Base-by-base conservation (phyloP, 35 echinoderm and acorn worm genomes). In the Ophiothrix spiculata region DNA sequence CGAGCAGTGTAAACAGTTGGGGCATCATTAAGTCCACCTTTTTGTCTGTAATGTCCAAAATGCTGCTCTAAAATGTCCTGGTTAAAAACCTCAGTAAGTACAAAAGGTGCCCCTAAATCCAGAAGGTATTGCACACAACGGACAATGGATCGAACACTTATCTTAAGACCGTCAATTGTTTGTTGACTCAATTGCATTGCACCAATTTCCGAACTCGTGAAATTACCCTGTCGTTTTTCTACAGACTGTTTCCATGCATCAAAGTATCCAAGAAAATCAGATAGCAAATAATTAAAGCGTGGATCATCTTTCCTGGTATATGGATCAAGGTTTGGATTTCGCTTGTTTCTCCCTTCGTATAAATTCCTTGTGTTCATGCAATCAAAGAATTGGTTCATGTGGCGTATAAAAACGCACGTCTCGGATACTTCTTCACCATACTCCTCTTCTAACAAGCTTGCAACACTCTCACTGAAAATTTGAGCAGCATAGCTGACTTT, bases 361-460 rank as follows among this genome's bases (percentile, higher is more conserved):
- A 37, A 32, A 2, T 80, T 74, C n/a, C 36, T 32, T 8, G 82
- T 85, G 63, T 92, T 92, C 25, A 92, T 19, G 45, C 84, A 92
- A 37, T 92, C 90, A 63, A 92, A 92, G 35, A 87, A 92, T 17
- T 83, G 79, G 37, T 92, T 56, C 33, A 92, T 56, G 63, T 36
- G 76, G 49, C 79, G 31, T 19, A 92, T 54, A 21, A 92, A 92
- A 16, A 36, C 31, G 10, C 64, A 33, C 1, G 84, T 87, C 1
- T 60, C 81, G n/a, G 38, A 32, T 0, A 49, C 37, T 21, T 41
- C 85, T 39, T 19, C 13, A 21, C 39, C 41, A 16, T 83, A 40
- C 76, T 40, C 23, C 10, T 32, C 1, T 0, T 87, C 77, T 10
- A 92, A 36, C 21, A 35, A 49, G 82, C 82, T 92, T 11, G 89